Conservation (phyloP, 2,888 invertebrate species). For the Eupithecia tripunctaria region DNA sequence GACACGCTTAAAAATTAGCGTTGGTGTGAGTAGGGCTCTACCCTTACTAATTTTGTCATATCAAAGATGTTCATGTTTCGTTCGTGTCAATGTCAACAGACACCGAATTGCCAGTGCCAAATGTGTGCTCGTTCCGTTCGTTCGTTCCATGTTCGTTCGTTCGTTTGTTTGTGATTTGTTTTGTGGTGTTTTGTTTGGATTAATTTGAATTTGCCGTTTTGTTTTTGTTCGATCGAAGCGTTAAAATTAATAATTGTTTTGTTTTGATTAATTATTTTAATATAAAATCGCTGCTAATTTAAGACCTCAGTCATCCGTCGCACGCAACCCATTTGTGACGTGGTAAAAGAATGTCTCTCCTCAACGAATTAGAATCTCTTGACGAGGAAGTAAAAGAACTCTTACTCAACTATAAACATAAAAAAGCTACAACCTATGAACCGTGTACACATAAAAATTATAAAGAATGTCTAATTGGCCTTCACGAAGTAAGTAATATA, state of each 20-base stretch:
- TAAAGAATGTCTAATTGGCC: conserved; percentile 74
- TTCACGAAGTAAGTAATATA: conserved; percentile 64
- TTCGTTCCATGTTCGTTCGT: no score
- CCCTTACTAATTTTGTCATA: background rate
- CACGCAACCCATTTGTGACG: background rate
- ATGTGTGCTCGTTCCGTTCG: no score
- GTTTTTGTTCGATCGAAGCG: conserved; percentile 2
- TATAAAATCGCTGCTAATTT: background rate
- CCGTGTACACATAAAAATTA: conserved; percentile 72
- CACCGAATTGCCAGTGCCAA: no score
- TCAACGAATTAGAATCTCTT: conserved; percentile 57
- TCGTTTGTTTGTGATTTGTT: background rate
- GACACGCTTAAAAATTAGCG: no score
- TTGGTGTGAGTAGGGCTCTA: no score
- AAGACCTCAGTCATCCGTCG: background rate
- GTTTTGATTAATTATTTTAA: background rate
- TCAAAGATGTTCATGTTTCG: no score
- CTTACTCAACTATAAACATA: conserved; percentile 71
- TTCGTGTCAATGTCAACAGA: no score
- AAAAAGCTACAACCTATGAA: conserved; percentile 72
- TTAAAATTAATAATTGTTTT: background rate
- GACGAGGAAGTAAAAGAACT: conserved; percentile 79
- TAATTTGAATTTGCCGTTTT: background rate
- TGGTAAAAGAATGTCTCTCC: conserved; percentile 46
- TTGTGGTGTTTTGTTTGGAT: no score